Conservation (phyloP, 2,113 vertebrate species). For the Apodemus speciosus region DNA sequence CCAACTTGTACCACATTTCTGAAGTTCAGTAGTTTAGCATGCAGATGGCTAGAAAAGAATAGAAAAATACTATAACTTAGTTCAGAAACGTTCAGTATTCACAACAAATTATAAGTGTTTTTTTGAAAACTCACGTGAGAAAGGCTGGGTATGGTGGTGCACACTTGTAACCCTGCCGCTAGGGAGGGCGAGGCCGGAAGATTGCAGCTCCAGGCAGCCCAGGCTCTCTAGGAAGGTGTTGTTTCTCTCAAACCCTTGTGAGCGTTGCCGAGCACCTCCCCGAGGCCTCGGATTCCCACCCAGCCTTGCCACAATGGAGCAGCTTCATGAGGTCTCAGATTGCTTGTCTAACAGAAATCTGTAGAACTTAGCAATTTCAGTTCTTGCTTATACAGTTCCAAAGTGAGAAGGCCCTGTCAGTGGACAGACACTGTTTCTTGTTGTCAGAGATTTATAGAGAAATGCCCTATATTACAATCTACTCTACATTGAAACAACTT, state of each 20-base stretch:
- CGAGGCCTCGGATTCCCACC: background rate
- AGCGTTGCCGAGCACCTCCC: too few species aligned
- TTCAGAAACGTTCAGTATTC: constrained; percentile 11
- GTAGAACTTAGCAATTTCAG: background rate
- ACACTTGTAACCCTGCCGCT: background rate
- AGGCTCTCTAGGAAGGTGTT: background rate
- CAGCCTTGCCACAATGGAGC: background rate
- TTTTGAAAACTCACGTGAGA: background rate
- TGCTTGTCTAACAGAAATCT: background rate
- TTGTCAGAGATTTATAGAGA: background rate
- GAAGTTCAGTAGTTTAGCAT: constrained; percentile 22
- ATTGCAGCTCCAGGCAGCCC: background rate
- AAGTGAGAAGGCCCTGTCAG: background rate
- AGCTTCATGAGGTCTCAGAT: background rate
- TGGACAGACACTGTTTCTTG: background rate
- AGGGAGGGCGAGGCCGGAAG: background rate
- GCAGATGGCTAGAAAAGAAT: constrained; percentile 13
- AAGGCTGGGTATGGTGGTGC: background rate
- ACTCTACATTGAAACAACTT: background rate
- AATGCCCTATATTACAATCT: background rate
- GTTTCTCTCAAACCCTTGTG: background rate
- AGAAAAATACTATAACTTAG: background rate
- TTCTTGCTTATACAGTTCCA: background rate
- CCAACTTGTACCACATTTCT: background rate
- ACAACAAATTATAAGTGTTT: constrained; percentile 8